These are phyloP conservation scores for Melanogrammus aeglefinus DNA, from an alignment of 2,797 vertebrate genomes.

Conservation along the genomic window DNA sequence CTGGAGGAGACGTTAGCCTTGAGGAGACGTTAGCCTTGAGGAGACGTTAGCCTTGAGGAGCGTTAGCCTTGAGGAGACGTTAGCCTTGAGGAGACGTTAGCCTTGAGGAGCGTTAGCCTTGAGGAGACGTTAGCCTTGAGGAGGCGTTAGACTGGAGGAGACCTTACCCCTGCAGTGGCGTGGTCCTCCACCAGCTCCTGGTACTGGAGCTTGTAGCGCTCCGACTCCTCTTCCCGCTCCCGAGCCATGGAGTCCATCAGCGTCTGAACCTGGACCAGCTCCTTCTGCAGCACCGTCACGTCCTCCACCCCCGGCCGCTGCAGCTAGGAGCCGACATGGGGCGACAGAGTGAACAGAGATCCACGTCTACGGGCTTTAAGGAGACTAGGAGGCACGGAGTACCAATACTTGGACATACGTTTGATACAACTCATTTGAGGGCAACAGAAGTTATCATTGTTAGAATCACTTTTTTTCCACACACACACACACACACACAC, in stretches of 20 bases:
- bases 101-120: too few relatives aligned
- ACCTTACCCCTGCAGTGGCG: constrained; percentile 85
- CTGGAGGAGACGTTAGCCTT: background rate
- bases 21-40: too few relatives aligned
- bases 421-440: too few relatives aligned
- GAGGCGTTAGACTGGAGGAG: background rate
- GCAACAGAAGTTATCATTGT: too few relatives aligned
- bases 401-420: background rate
- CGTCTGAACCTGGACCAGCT: constrained; percentile 94
- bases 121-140: too few relatives aligned
- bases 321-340: constrained; percentile 73
- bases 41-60: background rate
- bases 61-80: too few relatives aligned
- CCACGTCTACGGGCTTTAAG: background rate
- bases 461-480: background rate
- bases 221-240: constrained; percentile 88
- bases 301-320: constrained; percentile 96
- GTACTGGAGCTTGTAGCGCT: constrained; percentile 84
- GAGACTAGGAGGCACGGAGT: background rate
- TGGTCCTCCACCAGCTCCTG: constrained; percentile 83
- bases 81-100: too few relatives aligned
- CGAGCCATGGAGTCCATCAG: constrained; percentile 93
- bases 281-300: constrained; percentile 92
- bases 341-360: background rate
- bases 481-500: background rate